Percentiles rank a stretch among this genome's conserved stretches.
Evolutionary conservation across 2,113 vertebrate species (phyloP).

Genomic region (Chlamydotis undulata): DNA sequence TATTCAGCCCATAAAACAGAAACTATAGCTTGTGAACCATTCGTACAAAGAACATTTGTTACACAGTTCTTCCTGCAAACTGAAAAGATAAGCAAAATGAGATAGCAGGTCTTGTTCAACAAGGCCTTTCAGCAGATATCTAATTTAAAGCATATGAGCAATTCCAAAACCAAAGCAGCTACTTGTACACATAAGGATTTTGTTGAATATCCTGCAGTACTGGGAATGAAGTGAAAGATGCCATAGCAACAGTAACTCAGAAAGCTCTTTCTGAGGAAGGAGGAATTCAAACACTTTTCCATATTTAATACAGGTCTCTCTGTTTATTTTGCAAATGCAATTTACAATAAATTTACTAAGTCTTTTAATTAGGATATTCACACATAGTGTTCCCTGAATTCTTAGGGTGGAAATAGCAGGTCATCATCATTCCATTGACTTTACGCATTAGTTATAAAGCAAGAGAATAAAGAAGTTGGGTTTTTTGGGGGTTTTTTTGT

Average conservation of each 20-base stretch:
- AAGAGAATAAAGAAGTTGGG: background rate
- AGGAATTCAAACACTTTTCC: background rate
- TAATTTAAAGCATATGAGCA: background rate
- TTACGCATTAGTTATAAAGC: background rate
- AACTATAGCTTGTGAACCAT: background rate
- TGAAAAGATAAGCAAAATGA: background rate
- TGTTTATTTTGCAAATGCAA: background rate
- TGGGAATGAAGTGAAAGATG: background rate
- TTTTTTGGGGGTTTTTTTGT: no score
- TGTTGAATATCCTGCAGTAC: background rate
- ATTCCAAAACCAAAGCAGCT: background rate
- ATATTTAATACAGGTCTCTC: background rate
- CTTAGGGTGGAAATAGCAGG: background rate
- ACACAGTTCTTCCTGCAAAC: background rate
- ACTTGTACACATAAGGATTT: background rate
- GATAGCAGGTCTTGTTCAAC: background rate
- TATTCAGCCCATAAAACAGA: background rate
- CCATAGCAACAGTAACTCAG: constrained; percentile 46
- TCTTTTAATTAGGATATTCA: background rate
- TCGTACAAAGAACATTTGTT: background rate
- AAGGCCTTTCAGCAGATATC: background rate
- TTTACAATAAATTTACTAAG: background rate
- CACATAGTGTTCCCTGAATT: background rate
- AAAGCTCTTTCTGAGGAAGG: background rate
- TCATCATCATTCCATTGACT: background rate